These are phyloP conservation scores for Microdon myrmicae DNA, from an alignment of 2,888 invertebrate genomes.

Conservation along the genomic window DNA sequence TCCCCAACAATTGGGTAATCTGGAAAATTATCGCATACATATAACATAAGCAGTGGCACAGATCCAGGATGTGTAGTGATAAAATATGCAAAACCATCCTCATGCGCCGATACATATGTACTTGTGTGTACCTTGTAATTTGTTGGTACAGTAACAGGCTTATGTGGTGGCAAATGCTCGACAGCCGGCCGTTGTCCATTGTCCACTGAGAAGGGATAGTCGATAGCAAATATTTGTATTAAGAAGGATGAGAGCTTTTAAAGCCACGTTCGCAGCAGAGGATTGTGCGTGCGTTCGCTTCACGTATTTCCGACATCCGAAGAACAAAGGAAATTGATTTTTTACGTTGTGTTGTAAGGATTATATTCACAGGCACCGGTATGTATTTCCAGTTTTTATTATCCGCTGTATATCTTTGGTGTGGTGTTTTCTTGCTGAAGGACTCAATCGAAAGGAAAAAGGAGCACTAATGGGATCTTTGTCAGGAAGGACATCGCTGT, in stretches of 20 bases:
- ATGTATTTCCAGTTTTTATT: conserved; percentile 30
- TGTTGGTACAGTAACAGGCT: too few relatives aligned
- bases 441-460: conserved; percentile 8
- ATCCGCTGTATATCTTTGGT: neutral
- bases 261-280: too few relatives aligned
- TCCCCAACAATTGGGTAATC: conserved; percentile 28
- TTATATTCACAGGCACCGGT: conserved; percentile 12
- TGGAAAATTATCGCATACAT: conserved; percentile 21
- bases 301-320: too few relatives aligned
- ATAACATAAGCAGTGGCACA: conserved; percentile 2
- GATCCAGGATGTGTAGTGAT: conserved; percentile 22
- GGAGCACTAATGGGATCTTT: conserved; percentile 11
- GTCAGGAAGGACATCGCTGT: conserved; percentile 2
- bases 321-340: too few relatives aligned
- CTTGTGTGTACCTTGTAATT: too few relatives aligned
- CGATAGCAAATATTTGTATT: too few relatives aligned
- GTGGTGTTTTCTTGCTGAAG: neutral
- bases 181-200: too few relatives aligned
- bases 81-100: conserved; percentile 37
- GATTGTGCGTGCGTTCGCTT: conserved; percentile 6
- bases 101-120: too few relatives aligned
- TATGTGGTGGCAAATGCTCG: too few relatives aligned
- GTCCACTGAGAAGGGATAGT: too few relatives aligned
- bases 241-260: too few relatives aligned
- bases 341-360: conserved; percentile 1